Conservation (phyloP, 2,797 vertebrate genomes). For the Cyclopterus lumpus region DNA sequence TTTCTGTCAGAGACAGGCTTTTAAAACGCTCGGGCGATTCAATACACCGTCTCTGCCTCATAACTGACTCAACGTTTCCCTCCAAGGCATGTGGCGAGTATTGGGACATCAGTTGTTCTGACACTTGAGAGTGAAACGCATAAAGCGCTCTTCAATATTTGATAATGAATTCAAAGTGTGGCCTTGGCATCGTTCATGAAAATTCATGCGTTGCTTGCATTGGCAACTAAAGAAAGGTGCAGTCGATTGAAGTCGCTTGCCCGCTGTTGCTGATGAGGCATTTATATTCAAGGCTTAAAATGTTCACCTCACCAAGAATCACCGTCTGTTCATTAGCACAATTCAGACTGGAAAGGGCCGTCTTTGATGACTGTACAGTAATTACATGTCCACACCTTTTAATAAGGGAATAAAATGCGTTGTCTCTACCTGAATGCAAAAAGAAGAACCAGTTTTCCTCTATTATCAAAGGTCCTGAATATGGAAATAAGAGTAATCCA, state of each 20-base stretch:
- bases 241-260: slow-evolving; percentile 33
- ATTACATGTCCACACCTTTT: slow-evolving; percentile 45
- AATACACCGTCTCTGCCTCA: slow-evolving; percentile 69
- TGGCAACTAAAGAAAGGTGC: slow-evolving; percentile 47
- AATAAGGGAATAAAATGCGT: slow-evolving; percentile 8
- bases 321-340: slow-evolving; percentile 24
- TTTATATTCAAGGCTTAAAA: slow-evolving; percentile 62
- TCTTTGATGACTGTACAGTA: slow-evolving; percentile 27
- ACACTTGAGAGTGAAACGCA: slow-evolving; percentile 72
- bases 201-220: slow-evolving; percentile 60
- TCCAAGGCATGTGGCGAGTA: slow-evolving; percentile 63
- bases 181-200: slow-evolving; percentile 62
- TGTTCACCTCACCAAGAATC: slow-evolving; percentile 47
- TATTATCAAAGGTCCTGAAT: neutral
- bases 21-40: slow-evolving; percentile 74
- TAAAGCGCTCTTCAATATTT: slow-evolving; percentile 74
- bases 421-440: neutral
- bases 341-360: slow-evolving; percentile 38
- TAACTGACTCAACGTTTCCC: slow-evolving; percentile 70
- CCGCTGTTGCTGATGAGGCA: slow-evolving; percentile 29
- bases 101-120: slow-evolving; percentile 78
- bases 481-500: slow-evolving; percentile 17
- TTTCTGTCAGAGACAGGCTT: slow-evolving; percentile 70
- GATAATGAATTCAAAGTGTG: slow-evolving; percentile 76
- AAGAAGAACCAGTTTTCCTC: neutral